Conservation (phyloP, 2,888 invertebrate genomes). For the Ophion ventricosus region DNA sequence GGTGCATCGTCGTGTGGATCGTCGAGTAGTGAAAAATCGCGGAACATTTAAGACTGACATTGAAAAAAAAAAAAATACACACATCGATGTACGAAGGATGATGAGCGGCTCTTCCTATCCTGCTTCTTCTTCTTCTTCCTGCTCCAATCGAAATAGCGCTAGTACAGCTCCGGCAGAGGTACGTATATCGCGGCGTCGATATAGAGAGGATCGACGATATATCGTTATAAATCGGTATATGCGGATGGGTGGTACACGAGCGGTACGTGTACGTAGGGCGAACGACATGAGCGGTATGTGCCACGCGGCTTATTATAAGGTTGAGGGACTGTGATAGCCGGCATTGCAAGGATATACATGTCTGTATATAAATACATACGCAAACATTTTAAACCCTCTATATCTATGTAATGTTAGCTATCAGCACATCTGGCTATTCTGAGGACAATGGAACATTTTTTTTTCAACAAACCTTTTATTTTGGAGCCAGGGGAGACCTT, state of each 20-base stretch:
- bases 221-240: slow-evolving; percentile 83
- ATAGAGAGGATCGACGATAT: slow-evolving; percentile 77
- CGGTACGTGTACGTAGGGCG: slow-evolving; percentile 80
- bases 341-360: slow-evolving; percentile 7
- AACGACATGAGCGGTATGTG: slow-evolving; percentile 77
- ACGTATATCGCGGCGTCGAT: slow-evolving; percentile 80
- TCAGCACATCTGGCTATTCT: not conserved
- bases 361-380: not conserved
- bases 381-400: not conserved
- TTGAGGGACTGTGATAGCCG: slow-evolving; percentile 63
- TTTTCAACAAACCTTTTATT: not conserved
- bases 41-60: not conserved
- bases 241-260: slow-evolving; percentile 81
- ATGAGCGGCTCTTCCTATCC: slow-evolving; percentile 26
- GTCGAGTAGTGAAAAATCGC: not conserved
- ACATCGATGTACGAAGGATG: slow-evolving; percentile 16
- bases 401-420: not conserved
- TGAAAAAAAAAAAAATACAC: not conserved
- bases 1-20: not conserved
- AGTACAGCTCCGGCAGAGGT: slow-evolving; percentile 59
- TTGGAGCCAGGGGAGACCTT: not conserved
- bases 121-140: slow-evolving; percentile 40
- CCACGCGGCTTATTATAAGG: slow-evolving; percentile 79
- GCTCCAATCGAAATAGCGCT: slow-evolving; percentile 20
- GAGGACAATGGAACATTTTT: not conserved